Evolutionary conservation across 2,797 vertebrate genomes (phyloP), one percentile per base, ranked within the genome.

Genomic region (Rhodeus uyekii): DNA sequence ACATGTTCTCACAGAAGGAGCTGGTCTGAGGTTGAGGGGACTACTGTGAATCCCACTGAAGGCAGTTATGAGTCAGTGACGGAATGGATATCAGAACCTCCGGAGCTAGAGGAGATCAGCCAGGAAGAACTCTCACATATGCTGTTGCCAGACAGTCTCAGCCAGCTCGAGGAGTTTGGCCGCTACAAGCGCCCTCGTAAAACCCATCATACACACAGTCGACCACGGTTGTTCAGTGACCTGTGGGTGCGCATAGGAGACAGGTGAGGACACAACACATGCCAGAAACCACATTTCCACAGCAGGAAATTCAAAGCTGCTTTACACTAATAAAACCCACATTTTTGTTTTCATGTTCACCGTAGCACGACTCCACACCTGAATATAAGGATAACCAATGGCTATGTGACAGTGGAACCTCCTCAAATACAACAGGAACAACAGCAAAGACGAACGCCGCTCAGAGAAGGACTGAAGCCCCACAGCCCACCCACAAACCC

Each of bases 241-340:
- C 94, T 99, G 79, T 99, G 98, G 98, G 98, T 99, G 85, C 97
- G 98, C 86, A 96, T 99, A 36, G 97, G 96, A 86, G 96, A 97
- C 84, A 94, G 98, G 98, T 99, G 89, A 95, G 34, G 27, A 60
- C 39, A 48, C 24, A 32, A 46, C 3, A 13, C 2, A 61, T 36
- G 13, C 74, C 32, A 72, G 48, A 76, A 44, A 75, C 44, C 4
- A 78, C 46, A 78, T 67, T 63, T 55, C 67, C 48, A 79, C 14
- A 68, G 13, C 58, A 53, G 8, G 60, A 29, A 39, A 53, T 74
- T 65, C 14, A 81, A 39, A 48, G 32, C 36, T 64, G n/a, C 27
- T 73, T 50, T 80, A 34, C 18, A 42, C 65, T 44, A 74, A 67
- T 81, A 50, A 19, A 36, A 29, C 67, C 16, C 77, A 80, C 69